Evolutionary conservation across 2,888 invertebrate genomes (phyloP), one percentile per base, ranked within the genome.

Genomic region (Harmothoe impar): DNA sequence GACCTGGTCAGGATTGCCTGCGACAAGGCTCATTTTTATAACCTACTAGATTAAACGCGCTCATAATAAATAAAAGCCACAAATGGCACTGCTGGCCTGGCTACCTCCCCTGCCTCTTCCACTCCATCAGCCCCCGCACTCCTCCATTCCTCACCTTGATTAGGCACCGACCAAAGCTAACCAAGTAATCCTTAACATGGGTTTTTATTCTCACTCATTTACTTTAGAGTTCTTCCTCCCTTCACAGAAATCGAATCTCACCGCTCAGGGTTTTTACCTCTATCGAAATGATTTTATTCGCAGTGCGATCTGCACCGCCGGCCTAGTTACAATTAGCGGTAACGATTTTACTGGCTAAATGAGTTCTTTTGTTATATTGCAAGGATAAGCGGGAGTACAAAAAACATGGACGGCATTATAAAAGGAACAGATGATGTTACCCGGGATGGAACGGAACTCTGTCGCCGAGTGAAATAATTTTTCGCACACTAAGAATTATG

Each of bases 281-380:
- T n/a, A 62, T 62, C 62, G 62, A 25, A 29, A 72, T 72, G 12
- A 72, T 72, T 72, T 72, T 72, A 72, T 72, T 62, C 62, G n/a
- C 3, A 20, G n/a, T 20, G 62, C 62, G 15, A 62, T 62, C 43
- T 62, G 62, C 62, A 62, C 3, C 20, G 62, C 62, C 62, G 3
- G 23, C 62, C 62, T n/a, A 20, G 62, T 1, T n/a, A 29, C 72
- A 29, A 72, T 72, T 72, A 25, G 29, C 72, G 31, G 25, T 25
- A 72, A 72, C 29, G 72, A 29, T 72, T 72, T 72, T 72, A 25
- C 29, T 72, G 29, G 15, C 29, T 29, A 72, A 72, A 72, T 72
- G 72, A 72, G 72, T 15, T 72, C 25, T 72, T 72, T 29, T 72
- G 31, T 72, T 12, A 72, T 1, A n/a, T 29, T 15, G 62, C n/a